Evolutionary conservation across 2,888 invertebrate genomes (phyloP), one percentile per base, ranked within the genome.

Genomic region (Abrostola tripartita): DNA sequence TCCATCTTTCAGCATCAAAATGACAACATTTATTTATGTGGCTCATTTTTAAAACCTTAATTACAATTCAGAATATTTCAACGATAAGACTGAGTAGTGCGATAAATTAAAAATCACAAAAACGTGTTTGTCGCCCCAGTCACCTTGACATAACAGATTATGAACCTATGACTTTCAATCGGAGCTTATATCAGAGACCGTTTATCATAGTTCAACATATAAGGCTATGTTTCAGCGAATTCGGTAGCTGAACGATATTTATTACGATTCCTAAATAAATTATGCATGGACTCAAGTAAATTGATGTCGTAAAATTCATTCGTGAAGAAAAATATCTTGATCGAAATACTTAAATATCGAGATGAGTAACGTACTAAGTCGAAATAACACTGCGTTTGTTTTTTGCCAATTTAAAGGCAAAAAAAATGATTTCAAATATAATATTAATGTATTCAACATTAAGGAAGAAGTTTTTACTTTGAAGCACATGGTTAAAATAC

Each of bases 231-330:
- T 41, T 36, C 10, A 54, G 9, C 38, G 10, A 10, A 49, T 14
- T 41, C 11, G 10, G 12, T 42, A 56, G 35, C 41, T 36, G 37
- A 50, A 54, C 38, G 10, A 41, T 41, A 54, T 44, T 52, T 40
- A 12, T 36, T 57, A 65, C 14, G 36, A 37, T 44, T 54, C n/a
- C 24, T 1, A 8, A 49, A 64, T 64, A 71, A 64, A 70, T 54
- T 74, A 57, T 65, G 57, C 65, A 52, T 9, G 2, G 24, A 8
- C 42, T 41, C 67, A 65, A 74, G 70, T 74, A 51, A 54, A 77
- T 75, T 64, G 61, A 64, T 58, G 54, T 56, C 67, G 52, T 72
- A 61, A 76, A 78, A 71, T 71, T 71, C 61, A 64, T 68, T 66
- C 66, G 53, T 53, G 55, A 58, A 63, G 61, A 61, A 76, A 74